These are phyloP conservation scores for Solenopsis invicta DNA, from an alignment of 1,140 invertebrate genomes.

Conservation along the genomic window DNA sequence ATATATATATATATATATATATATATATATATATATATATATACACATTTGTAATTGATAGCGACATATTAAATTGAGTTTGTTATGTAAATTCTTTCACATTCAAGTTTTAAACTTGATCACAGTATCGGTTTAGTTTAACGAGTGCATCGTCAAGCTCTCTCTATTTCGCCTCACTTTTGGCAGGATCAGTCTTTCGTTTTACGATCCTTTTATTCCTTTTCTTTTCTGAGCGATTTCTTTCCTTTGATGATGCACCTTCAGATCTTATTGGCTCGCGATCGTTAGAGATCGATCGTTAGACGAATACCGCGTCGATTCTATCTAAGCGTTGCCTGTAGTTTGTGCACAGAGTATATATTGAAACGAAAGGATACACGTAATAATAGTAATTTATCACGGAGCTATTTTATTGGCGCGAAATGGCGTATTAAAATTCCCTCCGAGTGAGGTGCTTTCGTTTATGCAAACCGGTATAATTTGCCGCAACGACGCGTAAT, in stretches of 20 bases:
- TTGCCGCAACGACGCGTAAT: background rate
- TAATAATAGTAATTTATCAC: slow-evolving; percentile 51
- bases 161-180: slow-evolving; percentile 15
- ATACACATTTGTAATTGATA: slow-evolving; percentile 36
- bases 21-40: no score
- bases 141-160: slow-evolving; percentile 47
- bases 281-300: background rate
- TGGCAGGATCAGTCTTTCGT: slow-evolving; percentile 34
- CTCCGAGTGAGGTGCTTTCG: slow-evolving; percentile 32
- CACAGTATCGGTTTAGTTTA: slow-evolving; percentile 14
- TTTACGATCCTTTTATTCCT: slow-evolving; percentile 30
- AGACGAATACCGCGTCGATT: background rate
- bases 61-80: slow-evolving; percentile 70
- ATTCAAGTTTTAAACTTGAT: slow-evolving; percentile 53
- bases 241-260: slow-evolving; percentile 6
- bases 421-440: slow-evolving; percentile 42
- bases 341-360: background rate
- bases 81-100: slow-evolving; percentile 42
- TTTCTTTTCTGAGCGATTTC: background rate
- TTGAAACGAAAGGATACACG: slow-evolving; percentile 37
- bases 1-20: no score
- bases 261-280: background rate
- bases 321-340: background rate
- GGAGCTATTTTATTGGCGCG: slow-evolving; percentile 13
- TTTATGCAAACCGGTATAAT: slow-evolving; percentile 35